Evolutionary conservation across 2,797 vertebrate genomes (phyloP), one percentile per base, ranked within the genome.

Genomic region (Characodon lateralis): DNA sequence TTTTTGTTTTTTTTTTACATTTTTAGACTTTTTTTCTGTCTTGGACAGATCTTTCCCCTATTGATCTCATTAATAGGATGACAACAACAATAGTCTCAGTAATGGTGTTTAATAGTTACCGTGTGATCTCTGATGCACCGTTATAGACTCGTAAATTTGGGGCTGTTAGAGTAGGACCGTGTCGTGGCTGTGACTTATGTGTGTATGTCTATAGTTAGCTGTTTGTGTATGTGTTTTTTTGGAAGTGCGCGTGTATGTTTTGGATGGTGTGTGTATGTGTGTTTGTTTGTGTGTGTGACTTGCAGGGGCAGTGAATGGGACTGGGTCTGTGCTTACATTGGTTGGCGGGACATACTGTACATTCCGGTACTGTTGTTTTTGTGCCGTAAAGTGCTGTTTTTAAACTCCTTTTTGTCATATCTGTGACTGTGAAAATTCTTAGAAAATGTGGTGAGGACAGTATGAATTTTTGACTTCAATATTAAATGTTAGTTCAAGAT

Each of bases 351-450:
- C 90, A 92, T 93, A 89, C 88, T 92, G 66, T 91, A 93, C 92
- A 94, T 93, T 93, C 92, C 90, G 76, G 92, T 93, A 84, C 90
- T 92, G 93, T 95, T 92, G 87, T 73, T 89, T 89, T 90, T 90
- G 94, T 95, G 92, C 91, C 70, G 93, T 95, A 81, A 92, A 94
- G 93, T 95, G 92, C 91, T 92, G 91, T 93, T 93, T 93, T 92
- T 87, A 85, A 7, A 93, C 74, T 89, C 85, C 84, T 89, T 78
- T 93, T 91, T 92, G 88, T 91, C 85, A 90, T 78, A 90, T 84
- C 72, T n/a, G 90, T 94, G 80, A 85, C 87, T 88, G 90, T 93
- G 84, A 92, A 89, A 88, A 72, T 87, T 86, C 78, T 88, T 91
- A 91, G 74, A 87, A 87, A 90, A 78, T 58, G 77, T 74, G 79